Base-by-base conservation (phyloP, 92 coral and sea anemone genomes). In the Chrysogorgia sp. region DNA sequence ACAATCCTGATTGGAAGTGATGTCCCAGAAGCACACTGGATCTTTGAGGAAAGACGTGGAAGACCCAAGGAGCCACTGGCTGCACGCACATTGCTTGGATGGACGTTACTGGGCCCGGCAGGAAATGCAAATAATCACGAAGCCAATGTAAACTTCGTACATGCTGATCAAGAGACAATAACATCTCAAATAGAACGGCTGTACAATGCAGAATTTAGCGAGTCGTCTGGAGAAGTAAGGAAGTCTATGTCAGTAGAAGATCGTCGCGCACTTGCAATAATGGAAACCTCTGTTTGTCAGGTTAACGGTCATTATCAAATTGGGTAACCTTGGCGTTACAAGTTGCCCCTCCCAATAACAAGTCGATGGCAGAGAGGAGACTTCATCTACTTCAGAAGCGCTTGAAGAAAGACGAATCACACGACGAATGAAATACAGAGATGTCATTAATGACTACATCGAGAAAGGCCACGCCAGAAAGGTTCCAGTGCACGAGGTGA, bases 281-380 rank as follows among this genome's bases (percentile, higher is more conserved):
- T 90, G 88, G 90, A 90, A 29, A 71, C 49, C 43, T 84, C 96
- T 3, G 87, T 66, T 32, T 57, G 63, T 32, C 66, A 84, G 25
- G 85, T 84, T 49, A 58, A 90, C 56, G 91, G 91, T 59, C 96
- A 87, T 59, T 88, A 88, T 64, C 91, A 87, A 31, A 14, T 90
- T 13, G 75, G 64, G 31, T 83, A 86, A 45, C 89, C 94, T 22
- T 90, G 88, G 52, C 77, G 89, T 2, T 25, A 87, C 19, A 68
- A 77, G 15, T 43, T 75, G 35, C 89, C 87, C 82, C 87, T 33
- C 94, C 89, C 0, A 84, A 79, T 34, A 90, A 90, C 65, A 52
- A 59, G n/a, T 58, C 90, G n/a, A 75, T 71, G 45, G 90, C 90
- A 0, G 77, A 84, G 77, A 85, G 67, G 71, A 81, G 91, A 67